Base-by-base conservation (phyloP, 2,888 invertebrate species). In the Achlya flavicornis region DNA sequence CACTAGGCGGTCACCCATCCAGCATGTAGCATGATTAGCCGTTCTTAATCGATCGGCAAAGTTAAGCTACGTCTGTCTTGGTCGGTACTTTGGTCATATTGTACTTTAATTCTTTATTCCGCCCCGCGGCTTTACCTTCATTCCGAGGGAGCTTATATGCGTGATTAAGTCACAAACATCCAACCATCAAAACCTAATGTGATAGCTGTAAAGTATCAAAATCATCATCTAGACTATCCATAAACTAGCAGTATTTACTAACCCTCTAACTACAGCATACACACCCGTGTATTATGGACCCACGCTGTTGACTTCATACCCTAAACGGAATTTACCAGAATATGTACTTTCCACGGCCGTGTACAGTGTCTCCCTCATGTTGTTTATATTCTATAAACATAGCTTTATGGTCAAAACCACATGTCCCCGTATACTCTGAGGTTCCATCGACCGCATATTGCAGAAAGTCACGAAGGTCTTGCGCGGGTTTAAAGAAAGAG, bases 281-380 rank as follows among this genome's bases (percentile, higher is more conserved):
- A 46, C 53, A 14, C 16, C 10, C 4, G n/a, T 19, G 48, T 48
- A 19, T 53, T 53, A 53, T 19, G 19, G 53, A 53, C 19, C 19
- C 16, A 14, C 14, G n/a, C n/a, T 19, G 53, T 53, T 53, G 53
- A 12, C 46, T 46, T 48, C 48, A 48, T 16, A 10, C 53, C 53
- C 53, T 19, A 53, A 10, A 53, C 19, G 53, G 53, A 19, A 0
- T 53, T 53, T 53, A 53, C 53, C 53, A 53, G 53, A 19, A 53
- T 19, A n/a, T 53, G 53, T 53, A 53, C 53, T 53, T 10, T 53
- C 10, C 4, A 19, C 53, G 10, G 19, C n/a, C 19, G 53, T 53
- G 53, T 53, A 48, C 48, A 19, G 53, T 53, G 53, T 19, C 53
- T 19, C 53, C 53, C 53, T 19, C 19, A 53, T 53, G 53, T 53